A percentile compares a stretch with the other conserved stretches of the same genome.
phyloP scores from a whole-genome alignment of 1,140 invertebrate genomes.

The Oryzaephilus surinamensis region DNA sequence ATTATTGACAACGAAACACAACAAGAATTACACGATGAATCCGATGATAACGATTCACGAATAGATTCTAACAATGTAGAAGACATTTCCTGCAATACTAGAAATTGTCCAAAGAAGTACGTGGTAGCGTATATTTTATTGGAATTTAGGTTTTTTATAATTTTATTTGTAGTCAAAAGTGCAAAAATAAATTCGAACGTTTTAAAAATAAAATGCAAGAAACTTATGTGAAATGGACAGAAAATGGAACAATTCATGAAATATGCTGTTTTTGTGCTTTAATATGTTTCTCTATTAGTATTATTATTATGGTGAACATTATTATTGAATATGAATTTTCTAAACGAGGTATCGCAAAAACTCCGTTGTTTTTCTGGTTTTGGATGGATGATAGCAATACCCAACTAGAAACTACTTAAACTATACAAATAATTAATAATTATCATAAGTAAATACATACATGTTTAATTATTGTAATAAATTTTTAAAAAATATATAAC shows the following conservation, averaged over 20 bases:
- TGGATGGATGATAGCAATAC: too few relatives aligned
- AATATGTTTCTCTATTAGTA: slow-evolving; percentile 29
- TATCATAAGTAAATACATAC: too few relatives aligned
- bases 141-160: slow-evolving; percentile 1
- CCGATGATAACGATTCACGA: slow-evolving; percentile 10
- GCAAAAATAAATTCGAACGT: slow-evolving; percentile 1
- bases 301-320: slow-evolving; percentile 26
- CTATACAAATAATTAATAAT: too few relatives aligned
- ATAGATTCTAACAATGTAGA: slow-evolving; percentile 4
- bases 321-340: slow-evolving; percentile 26
- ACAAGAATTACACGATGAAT: neutral
- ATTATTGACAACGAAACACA: slow-evolving; percentile 14
- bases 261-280: slow-evolving; percentile 28
- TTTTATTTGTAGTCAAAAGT: neutral
- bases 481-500: too few relatives aligned
- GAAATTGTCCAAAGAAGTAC: slow-evolving; percentile 7
- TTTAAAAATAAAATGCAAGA: slow-evolving; percentile 11
- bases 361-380: slow-evolving; percentile 12
- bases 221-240: slow-evolving; percentile 18
- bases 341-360: slow-evolving; percentile 11
- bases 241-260: slow-evolving; percentile 18
- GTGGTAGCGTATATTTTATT: slow-evolving; percentile 3
- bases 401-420: too few relatives aligned
- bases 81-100: too few relatives aligned
- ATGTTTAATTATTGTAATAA: too few relatives aligned